A percentile compares a stretch with the other conserved stretches of the same genome.
Conservation (phyloP, 2,113 vertebrate genomes). For the Alces alces region DNA sequence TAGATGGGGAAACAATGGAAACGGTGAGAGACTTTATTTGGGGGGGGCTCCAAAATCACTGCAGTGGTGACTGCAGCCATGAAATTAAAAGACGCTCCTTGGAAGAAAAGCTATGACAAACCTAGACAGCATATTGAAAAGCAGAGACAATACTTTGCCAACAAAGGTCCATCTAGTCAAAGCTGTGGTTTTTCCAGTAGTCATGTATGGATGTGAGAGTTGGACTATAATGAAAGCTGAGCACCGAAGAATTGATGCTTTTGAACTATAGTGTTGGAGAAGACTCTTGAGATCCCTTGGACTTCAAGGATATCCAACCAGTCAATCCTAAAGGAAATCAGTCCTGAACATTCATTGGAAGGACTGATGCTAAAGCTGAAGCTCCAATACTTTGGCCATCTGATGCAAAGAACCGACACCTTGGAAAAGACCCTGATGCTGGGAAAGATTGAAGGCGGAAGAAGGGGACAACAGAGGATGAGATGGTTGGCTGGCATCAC, state of each 20-base stretch:
- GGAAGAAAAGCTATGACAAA: not conserved
- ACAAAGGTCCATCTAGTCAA: not conserved
- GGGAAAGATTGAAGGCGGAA: not conserved
- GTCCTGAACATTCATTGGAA: not conserved
- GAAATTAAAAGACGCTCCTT: not conserved
- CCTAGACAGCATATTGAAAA: not conserved
- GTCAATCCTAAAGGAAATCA: not conserved
- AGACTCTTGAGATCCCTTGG: not conserved
- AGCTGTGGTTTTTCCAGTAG: not conserved
- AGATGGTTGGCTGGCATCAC: not conserved
- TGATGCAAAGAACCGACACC: not conserved
- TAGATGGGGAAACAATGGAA: no score
- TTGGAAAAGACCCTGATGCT: not conserved
- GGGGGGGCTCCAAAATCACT: not conserved
- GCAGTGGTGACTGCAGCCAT: not conserved
- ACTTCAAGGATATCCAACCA: not conserved
- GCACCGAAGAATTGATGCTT: not conserved
- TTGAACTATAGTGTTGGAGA: not conserved
- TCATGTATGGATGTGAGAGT: not conserved
- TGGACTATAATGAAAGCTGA: not conserved
- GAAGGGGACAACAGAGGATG: not conserved
- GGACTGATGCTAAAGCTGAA: not conserved
- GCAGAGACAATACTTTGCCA: not conserved
- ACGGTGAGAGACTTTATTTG: no score
- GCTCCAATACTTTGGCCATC: not conserved